Evolutionary conservation across 2,113 vertebrate genomes (phyloP).

Genomic region (Mellivora capensis): DNA sequence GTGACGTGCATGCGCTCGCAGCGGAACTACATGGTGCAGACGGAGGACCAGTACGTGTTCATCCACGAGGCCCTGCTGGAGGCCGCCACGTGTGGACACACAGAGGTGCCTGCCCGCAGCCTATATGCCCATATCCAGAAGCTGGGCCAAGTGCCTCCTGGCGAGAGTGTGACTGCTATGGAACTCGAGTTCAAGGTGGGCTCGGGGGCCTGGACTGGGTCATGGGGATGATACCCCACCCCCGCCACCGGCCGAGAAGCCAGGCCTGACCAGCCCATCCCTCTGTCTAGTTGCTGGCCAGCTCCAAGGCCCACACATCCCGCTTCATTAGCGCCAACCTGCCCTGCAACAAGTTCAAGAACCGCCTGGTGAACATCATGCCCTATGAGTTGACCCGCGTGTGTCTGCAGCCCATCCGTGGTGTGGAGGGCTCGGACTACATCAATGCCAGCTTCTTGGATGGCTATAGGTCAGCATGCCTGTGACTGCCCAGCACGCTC

Average conservation of each 20-base stretch:
- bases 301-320: slow-evolving; percentile 94
- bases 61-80: slow-evolving; percentile 96
- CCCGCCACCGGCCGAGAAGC: fast-evolving
- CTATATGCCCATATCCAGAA: slow-evolving; percentile 96
- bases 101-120: slow-evolving; percentile 92
- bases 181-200: slow-evolving; percentile 99
- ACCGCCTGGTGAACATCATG: slow-evolving; percentile 97
- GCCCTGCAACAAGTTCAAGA: slow-evolving; percentile 98
- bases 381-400: slow-evolving; percentile 95
- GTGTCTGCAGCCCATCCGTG: slow-evolving; percentile 95
- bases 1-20: slow-evolving; percentile 97
- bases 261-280: slow-evolving; percentile 11
- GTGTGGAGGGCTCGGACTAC: slow-evolving; percentile 96
- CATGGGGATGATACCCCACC: neutral
- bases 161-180: slow-evolving; percentile 92
- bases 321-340: slow-evolving; percentile 98
- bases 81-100: slow-evolving; percentile 90
- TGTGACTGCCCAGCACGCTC: neutral
- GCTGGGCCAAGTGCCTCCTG: slow-evolving; percentile 88
- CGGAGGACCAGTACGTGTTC: slow-evolving; percentile 97
- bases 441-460: slow-evolving; percentile 98
- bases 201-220: neutral
- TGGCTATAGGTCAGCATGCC: slow-evolving; percentile 90
- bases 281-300: slow-evolving; percentile 89
- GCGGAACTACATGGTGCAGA: slow-evolving; percentile 99